A percentile compares a stretch with the other conserved stretches of the same genome.
Evolutionary conservation across 2,113 vertebrate species (phyloP).

Genomic region (Phainopepla nitens): DNA sequence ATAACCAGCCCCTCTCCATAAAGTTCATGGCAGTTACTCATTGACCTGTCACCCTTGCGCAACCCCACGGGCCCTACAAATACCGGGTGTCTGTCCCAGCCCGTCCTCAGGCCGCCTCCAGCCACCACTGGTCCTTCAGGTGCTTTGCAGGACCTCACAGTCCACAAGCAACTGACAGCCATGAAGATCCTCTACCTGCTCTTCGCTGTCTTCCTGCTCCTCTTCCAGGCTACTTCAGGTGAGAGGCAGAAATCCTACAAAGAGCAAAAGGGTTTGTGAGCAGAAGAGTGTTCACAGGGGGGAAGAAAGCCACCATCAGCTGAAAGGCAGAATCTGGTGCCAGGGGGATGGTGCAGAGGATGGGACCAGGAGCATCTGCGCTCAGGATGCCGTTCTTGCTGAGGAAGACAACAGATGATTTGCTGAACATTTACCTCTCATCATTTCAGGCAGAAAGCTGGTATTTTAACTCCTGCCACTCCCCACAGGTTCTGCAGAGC

Average conservation of each 20-base stretch:
- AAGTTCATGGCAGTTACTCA: constrained; percentile 19
- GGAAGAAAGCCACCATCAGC: not conserved
- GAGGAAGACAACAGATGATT: fast-evolving
- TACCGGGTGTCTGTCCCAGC: not conserved
- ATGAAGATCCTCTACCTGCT: constrained; percentile 50
- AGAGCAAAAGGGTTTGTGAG: not conserved
- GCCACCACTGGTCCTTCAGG: not conserved
- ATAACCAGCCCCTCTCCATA: not conserved
- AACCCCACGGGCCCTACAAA: not conserved
- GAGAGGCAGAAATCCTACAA: not conserved
- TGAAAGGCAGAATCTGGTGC: not conserved
- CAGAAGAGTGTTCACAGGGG: not conserved
- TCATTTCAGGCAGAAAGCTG: not conserved
- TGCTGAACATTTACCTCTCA: not conserved
- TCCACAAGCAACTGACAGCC: not conserved
- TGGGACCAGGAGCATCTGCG: not conserved
- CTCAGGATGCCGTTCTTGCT: not conserved
- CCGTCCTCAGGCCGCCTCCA: not conserved
- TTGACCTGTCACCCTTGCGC: constrained; percentile 17
- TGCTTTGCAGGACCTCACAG: not conserved
- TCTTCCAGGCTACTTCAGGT: constrained; percentile 61
- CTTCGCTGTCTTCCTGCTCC: not conserved
- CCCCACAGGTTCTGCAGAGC: constrained; percentile 26
- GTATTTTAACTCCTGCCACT: not conserved
- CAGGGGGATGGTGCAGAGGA: fast-evolving